Evolutionary conservation across 2,113 vertebrate genomes (phyloP), one percentile per base, ranked within the genome.

Genomic region (Carassius carassius): DNA sequence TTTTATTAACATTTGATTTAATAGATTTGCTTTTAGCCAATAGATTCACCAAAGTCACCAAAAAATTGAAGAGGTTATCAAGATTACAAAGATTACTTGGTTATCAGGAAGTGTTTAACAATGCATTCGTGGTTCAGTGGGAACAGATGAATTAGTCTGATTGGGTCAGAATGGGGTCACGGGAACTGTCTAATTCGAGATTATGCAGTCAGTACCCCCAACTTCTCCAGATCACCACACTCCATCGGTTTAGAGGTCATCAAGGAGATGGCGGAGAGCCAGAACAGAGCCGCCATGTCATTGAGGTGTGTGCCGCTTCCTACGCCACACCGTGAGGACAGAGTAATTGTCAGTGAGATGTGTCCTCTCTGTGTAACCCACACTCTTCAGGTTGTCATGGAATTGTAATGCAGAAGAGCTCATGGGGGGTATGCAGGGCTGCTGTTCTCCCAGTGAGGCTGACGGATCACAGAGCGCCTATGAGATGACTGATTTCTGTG

Each of bases 381-480:
- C 44, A 4, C 44, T 65, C 69, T 25, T 72, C 69, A 56, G 49
- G n/a, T 49, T 73, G 85, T 82, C 54, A 60, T 58, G 14, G 75
- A 58, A 44, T 60, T 56, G 74, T 54, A 73, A 65, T 60, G 11
- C 32, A 4, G 23, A 77, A 21, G 25, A 72, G 51, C 60, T 78
- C 54, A 76, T 83, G 86, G 83, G 58, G 76, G 58, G 23, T 41
- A 54, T 7, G 0, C 9, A 62, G 51, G 74, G 84, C 78, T 88
- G 86, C 86, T 86, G 84, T 89, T 84, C 88, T 87, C 81, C 83
- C 78, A 17, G 84, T 81, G 86, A 89, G 88, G 86, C 82, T 91
- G 92, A 90, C 88, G 86, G 86, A 90, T 90, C 84, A 89, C 88
- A 79, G 16, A 85, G 87, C 37, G 78, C 81, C 87, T 87, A 51